phyloP scores from a whole-genome alignment of 2,113 vertebrate genomes.

The Thunnus thynnus region DNA sequence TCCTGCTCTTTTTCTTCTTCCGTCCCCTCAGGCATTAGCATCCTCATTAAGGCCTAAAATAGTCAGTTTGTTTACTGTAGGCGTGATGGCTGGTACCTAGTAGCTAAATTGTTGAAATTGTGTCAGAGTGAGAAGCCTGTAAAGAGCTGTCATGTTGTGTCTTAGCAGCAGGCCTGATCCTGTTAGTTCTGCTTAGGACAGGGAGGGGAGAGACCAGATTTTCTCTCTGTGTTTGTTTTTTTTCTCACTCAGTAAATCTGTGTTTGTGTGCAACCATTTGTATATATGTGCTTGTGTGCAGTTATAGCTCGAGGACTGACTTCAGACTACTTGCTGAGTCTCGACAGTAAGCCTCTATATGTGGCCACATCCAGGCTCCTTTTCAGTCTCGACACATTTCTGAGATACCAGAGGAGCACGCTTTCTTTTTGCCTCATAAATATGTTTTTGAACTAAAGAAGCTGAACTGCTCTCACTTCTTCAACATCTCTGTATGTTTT shows the following conservation, averaged over 20 bases:
- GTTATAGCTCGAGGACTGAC: slow-evolving; percentile 18
- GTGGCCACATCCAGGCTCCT: slow-evolving; percentile 14
- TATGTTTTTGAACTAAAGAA: neutral
- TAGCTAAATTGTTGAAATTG: slow-evolving; percentile 52
- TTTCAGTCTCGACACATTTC: slow-evolving; percentile 1
- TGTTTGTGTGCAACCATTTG: slow-evolving; percentile 13
- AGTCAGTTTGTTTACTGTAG: slow-evolving; percentile 62
- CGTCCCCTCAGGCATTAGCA: slow-evolving; percentile 23
- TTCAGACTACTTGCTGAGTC: slow-evolving; percentile 23
- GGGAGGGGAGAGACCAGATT: slow-evolving; percentile 27
- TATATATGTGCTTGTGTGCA: slow-evolving; percentile 20
- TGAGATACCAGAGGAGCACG: slow-evolving; percentile 4
- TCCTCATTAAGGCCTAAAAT: slow-evolving; percentile 37
- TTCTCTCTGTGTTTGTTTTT: slow-evolving; percentile 6
- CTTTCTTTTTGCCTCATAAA: slow-evolving; percentile 8
- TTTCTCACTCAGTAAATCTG: slow-evolving; percentile 16
- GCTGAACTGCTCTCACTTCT: neutral
- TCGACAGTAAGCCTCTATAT: slow-evolving; percentile 10
- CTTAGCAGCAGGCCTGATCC: slow-evolving; percentile 64
- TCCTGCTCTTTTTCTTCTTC: slow-evolving; percentile 20
- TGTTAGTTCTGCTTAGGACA: slow-evolving; percentile 71
- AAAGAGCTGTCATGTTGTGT: slow-evolving; percentile 55
- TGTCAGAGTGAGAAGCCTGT: slow-evolving; percentile 49
- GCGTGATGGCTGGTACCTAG: slow-evolving; percentile 37
- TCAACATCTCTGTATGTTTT: slow-evolving; percentile 6